Evolutionary conservation across 2,888 invertebrate species (phyloP).

Genomic region (Hydroisotoma schaefferi): DNA sequence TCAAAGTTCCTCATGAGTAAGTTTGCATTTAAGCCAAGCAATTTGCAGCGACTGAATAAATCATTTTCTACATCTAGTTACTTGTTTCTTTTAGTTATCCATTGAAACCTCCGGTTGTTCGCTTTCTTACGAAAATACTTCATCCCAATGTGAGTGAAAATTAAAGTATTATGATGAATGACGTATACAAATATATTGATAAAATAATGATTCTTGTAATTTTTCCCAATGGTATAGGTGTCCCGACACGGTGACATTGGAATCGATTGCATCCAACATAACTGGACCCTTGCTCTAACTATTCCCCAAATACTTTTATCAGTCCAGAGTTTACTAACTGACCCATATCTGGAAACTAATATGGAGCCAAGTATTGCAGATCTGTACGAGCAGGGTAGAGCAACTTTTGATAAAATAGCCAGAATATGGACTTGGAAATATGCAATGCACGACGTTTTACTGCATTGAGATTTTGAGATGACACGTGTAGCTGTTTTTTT

Average conservation of each 20-base stretch:
- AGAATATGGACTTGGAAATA: conserved; percentile 86
- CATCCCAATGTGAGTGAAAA: conserved; percentile 85
- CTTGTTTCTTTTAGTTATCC: conserved; percentile 69
- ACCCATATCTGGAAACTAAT: conserved; percentile 77
- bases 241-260: conserved; percentile 93
- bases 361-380: conserved; percentile 83
- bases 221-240: conserved; percentile 8
- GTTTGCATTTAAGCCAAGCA: conserved; percentile 44
- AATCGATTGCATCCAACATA: conserved; percentile 90
- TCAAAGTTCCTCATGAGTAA: conserved; percentile 79
- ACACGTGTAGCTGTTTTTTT: background rate
- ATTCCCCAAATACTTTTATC: conserved; percentile 84
- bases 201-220: background rate
- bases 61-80: too few relatives aligned
- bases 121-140: conserved; percentile 87
- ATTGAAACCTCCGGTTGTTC: conserved; percentile 83
- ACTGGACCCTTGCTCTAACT: conserved; percentile 92
- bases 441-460: conserved; percentile 71
- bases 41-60: too few relatives aligned
- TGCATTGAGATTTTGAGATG: conserved; percentile 44
- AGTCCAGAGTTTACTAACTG: conserved; percentile 81
- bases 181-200: background rate
- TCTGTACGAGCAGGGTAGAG: conserved; percentile 69
- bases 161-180: background rate
- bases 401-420: conserved; percentile 74